A percentile compares a stretch with the other conserved stretches of the same genome.
phyloP scores from a whole-genome alignment of 2,797 vertebrate genomes.

The Erpetoichthys calabaricus region DNA sequence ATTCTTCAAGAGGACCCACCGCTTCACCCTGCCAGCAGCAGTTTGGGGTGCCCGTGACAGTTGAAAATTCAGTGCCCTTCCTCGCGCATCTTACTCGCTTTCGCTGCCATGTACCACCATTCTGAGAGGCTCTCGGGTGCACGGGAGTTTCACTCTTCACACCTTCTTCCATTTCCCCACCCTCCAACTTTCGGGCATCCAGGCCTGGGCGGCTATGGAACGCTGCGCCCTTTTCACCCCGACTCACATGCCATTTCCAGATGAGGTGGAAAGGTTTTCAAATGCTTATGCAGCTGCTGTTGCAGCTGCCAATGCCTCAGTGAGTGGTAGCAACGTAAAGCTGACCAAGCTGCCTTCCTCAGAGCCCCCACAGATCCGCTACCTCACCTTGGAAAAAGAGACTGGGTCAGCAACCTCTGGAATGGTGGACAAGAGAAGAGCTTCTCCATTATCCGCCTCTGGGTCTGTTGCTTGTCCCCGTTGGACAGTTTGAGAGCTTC shows the following conservation, averaged over 20 bases:
- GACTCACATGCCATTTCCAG: constrained; percentile 15
- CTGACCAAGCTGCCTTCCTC: constrained; percentile 12
- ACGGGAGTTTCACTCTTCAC: constrained; percentile 11
- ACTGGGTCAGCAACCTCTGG: background rate
- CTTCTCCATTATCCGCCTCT: no score
- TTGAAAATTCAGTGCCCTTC: constrained; percentile 20
- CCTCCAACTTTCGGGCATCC: constrained; percentile 16
- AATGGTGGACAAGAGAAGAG: no score
- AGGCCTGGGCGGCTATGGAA: constrained; percentile 12
- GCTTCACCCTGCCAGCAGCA: constrained; percentile 11
- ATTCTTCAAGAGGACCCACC: constrained; percentile 9
- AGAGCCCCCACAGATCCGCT: constrained; percentile 16
- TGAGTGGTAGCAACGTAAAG: constrained; percentile 11
- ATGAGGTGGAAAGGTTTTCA: constrained; percentile 16
- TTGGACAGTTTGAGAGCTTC: background rate
- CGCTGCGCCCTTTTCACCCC: constrained; percentile 17
- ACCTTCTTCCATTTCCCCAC: constrained; percentile 14
- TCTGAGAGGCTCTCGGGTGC: constrained; percentile 8
- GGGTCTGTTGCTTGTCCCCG: background rate
- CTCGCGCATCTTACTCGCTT: constrained; percentile 17
- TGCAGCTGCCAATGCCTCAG: constrained; percentile 3
- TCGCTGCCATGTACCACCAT: constrained; percentile 17
- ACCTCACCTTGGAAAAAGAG: constrained; percentile 12
- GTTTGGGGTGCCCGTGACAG: constrained; percentile 15
- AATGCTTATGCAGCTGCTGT: constrained; percentile 12